Percentiles rank a stretch among this genome's conserved stretches.
These are phyloP conservation scores for Clavelina lepadiformis DNA, from an alignment of 23 tunicate genomes.

Conservation along the genomic window DNA sequence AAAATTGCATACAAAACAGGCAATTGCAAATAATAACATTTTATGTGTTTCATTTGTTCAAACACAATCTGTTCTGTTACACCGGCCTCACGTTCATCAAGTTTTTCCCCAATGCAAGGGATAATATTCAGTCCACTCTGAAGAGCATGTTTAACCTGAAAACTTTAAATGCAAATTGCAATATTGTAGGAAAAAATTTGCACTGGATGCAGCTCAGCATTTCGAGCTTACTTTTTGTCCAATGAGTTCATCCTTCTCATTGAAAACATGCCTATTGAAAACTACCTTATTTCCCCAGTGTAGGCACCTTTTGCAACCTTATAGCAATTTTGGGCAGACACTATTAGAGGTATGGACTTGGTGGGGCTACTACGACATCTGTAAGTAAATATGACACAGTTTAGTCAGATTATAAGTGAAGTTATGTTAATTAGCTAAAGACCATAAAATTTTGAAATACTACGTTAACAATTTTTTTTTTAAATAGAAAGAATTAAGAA, in stretches of 20 bases:
- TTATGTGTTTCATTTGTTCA: conserved; percentile 77
- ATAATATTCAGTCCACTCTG: conserved; percentile 80
- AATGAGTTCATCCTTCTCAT: conserved; percentile 87
- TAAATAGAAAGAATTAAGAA: no score
- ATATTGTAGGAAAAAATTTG: no score
- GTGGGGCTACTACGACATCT: conserved; percentile 97
- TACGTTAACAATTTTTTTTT: no score
- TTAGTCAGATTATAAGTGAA: no score
- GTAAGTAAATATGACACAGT: neutral
- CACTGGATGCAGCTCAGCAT: no score
- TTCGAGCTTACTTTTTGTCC: conserved; percentile 60
- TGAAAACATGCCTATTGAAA: conserved; percentile 82
- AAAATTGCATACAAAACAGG: no score
- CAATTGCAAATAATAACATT: no score
- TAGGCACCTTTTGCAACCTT: conserved; percentile 90
- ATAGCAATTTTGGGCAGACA: conserved; percentile 96
- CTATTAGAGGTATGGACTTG: conserved; percentile 68
- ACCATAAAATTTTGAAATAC: no score
- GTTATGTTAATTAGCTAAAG: no score
- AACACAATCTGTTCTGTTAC: conserved; percentile 87
- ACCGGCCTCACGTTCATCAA: conserved; percentile 97
- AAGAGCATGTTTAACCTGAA: conserved; percentile 81
- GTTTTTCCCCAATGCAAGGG: conserved; percentile 96
- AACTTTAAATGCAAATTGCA: neutral
- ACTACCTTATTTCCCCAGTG: conserved; percentile 87